Percentiles rank a stretch among this genome's conserved stretches.
These are phyloP conservation scores for Stictocephala bisonia DNA, from an alignment of 2,888 invertebrate genomes.

Conservation along the genomic window DNA sequence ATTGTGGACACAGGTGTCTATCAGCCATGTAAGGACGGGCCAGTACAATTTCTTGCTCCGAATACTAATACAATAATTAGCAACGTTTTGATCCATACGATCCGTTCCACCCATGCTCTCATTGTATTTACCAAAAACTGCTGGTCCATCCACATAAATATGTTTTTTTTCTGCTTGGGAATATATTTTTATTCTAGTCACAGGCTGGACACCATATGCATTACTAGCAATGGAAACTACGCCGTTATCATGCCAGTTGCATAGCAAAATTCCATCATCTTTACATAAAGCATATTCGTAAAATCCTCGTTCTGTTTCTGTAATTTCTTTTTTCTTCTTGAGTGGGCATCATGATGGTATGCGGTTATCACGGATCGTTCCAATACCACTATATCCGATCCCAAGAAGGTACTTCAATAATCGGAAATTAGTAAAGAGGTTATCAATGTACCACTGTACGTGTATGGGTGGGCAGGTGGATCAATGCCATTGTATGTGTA, in stretches of 20 bases:
- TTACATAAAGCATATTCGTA: slow-evolving; percentile 39
- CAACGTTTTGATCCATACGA: slow-evolving; percentile 49
- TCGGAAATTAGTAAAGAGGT: slow-evolving; percentile 54
- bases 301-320: slow-evolving; percentile 44
- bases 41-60: slow-evolving; percentile 46
- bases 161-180: slow-evolving; percentile 42
- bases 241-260: slow-evolving; percentile 49
- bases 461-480: no score
- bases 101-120: slow-evolving; percentile 51
- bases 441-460: no score
- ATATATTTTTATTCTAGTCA: slow-evolving; percentile 34
- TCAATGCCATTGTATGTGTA: no score
- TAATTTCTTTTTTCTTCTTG: slow-evolving; percentile 49
- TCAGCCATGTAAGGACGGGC: slow-evolving; percentile 46
- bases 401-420: slow-evolving; percentile 51
- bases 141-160: slow-evolving; percentile 42
- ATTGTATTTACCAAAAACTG: slow-evolving; percentile 47
- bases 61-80: slow-evolving; percentile 45
- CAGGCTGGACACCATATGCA: slow-evolving; percentile 25
- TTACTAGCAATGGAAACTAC: slow-evolving; percentile 50
- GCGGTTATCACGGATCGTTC: slow-evolving; percentile 57
- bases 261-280: slow-evolving; percentile 42
- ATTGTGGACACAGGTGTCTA: slow-evolving; percentile 43
- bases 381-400: slow-evolving; percentile 55
- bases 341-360: slow-evolving; percentile 55